Base-by-base conservation (phyloP, 2,797 vertebrate species). In the Florisuga fusca region DNA sequence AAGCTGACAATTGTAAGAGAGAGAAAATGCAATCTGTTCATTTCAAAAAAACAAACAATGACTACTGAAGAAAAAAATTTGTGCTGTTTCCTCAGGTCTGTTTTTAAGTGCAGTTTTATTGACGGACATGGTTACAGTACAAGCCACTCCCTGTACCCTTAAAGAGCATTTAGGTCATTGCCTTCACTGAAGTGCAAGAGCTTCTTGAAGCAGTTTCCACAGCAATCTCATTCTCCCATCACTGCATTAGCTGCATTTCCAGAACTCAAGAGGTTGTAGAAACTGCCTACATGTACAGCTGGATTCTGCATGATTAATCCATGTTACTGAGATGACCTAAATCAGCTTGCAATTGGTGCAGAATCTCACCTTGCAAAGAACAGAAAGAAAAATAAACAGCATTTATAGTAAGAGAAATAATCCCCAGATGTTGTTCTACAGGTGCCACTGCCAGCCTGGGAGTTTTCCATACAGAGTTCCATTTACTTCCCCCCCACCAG, bases 161-260 rank as follows among this genome's bases (percentile, higher is more conserved):
- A 36, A 54, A 77, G 46, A 83, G 5, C 68, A 66, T 75, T 93
- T 91, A 88, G 85, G 76, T 93, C 91, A 93, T 86, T 90, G 76
- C 87, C 38, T 88, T 34, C n/a, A 38, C 38, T 62, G 54, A 93
- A 92, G 53, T 51, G 6, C 50, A 63, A 90, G 78, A 87, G 53
- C 15, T 79, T 82, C 81, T 82, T 80, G 72, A 89, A 82, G 38
- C 21, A 78, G 34, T 86, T 94, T 93, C 51, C 51, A 72, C 58
- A 78, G 51, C 72, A 92, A 72, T 83, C 75, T 84, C 15, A 2
- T 89, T 89, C 64, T 68, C 72, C 1, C 1, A 64, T 92, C 81
- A 83, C 8, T 0, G 22, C 36, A 69, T 89, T 80, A 95, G 77
- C 79, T 81, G 43, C 62, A 36, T 83, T 90, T 94, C 34, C 78